A percentile compares a stretch with the other conserved stretches of the same genome.
phyloP scores from a whole-genome alignment of 2,113 vertebrate genomes.

The Phodopus roborovskii region DNA sequence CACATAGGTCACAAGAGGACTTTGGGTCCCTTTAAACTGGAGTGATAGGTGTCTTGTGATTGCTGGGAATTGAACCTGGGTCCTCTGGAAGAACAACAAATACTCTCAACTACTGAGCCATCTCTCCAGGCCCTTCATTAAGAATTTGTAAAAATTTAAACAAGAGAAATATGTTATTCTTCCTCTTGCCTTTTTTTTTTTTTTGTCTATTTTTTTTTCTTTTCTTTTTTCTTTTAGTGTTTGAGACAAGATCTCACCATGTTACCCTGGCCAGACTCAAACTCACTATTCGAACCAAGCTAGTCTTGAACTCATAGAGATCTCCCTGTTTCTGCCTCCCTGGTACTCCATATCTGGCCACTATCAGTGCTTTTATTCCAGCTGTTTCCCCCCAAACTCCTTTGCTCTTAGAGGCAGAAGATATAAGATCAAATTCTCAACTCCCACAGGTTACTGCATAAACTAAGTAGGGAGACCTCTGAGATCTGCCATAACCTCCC shows the following conservation, averaged over 20 bases:
- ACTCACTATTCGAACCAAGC: background rate
- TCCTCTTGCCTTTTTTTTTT: background rate
- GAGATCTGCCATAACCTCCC: background rate
- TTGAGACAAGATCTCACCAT: background rate
- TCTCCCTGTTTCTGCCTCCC: background rate
- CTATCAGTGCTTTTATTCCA: background rate
- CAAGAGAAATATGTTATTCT: background rate
- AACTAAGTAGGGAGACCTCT: background rate
- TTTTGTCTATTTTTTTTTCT: background rate
- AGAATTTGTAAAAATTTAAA: background rate
- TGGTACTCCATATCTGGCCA: no score
- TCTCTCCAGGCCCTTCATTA: background rate
- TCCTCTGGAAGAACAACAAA: background rate
- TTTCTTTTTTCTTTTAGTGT: background rate
- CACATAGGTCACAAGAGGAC: background rate
- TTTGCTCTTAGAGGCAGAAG: constrained; percentile 14
- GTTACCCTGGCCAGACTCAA: background rate
- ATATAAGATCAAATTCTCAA: background rate
- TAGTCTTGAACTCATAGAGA: background rate
- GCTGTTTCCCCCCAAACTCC: background rate
- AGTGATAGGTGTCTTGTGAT: background rate
- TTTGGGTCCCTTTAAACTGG: background rate
- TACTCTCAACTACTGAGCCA: background rate
- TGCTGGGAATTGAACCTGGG: background rate
- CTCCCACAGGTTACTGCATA: background rate